Base-by-base conservation (phyloP, 2,888 invertebrate species). In the Agrypnus murinus region DNA sequence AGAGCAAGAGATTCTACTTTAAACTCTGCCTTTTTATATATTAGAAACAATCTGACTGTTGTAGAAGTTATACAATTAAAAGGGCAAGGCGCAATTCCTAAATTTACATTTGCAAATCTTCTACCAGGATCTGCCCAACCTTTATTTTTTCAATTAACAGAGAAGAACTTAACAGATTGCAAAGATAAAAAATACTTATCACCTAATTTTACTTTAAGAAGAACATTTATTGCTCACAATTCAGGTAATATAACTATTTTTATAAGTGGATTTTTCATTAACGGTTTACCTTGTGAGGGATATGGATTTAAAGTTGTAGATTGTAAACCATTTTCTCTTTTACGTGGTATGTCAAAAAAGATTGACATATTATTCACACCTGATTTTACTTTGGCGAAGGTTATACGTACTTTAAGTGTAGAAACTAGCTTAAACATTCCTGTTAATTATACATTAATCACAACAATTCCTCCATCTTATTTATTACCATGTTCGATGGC, bases 1-100 rank as follows among this genome's bases (percentile, higher is more conserved):
- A 78, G 84, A 74, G 89, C 89, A 17, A 76, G 80, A 36, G 82
- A 82, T 65, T 77, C 88, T 3, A 82, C 82, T 32, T 78, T 86
- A 15, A 86, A 88, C 77, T 85, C 88, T 45, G 86, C 89, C 0
- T 83, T 87, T 69, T 81, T 91, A 9, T 88, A 89, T 76, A 83
- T 91, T 84, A 92, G 98, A 78, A 99, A 98, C 85, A 99, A 99
- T 85, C 87, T 99, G 81, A 99, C 98, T 0, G 91, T 96, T 38
- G 85, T 98, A 81, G 98, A 99, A 85, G 92, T 93, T 1, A 88
- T 97, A 25, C 90, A 93, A 81, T 85, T 99, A 72, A 90, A 90
- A 66, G 98, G 96, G 0, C 92, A 93, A 81, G 96, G 97, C 12
- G 96, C 95, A 0, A 87, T 91, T 76, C 96, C 97, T 2, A 92